Base-by-base conservation (phyloP, 2,888 invertebrate species). In the Scaptomyza parva region DNA sequence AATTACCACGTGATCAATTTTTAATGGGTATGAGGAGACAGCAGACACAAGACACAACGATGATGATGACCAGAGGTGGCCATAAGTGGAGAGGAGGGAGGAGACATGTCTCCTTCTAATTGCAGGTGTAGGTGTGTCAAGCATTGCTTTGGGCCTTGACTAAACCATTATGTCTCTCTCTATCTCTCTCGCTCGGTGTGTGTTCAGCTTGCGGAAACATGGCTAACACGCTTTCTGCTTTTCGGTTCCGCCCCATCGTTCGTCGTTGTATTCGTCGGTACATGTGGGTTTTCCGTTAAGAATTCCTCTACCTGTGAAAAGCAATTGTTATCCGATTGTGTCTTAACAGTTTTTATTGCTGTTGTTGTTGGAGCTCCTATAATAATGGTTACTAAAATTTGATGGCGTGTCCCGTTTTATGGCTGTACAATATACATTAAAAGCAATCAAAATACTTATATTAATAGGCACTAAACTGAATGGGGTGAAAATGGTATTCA, bases 271-370 rank as follows among this genome's bases (percentile, higher is more conserved):
- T 1, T n/a, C 8, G 8, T 3, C 30, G 77, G 77, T 61, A 73
- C 76, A 76, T 73, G 84, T 69, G 70, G 85, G 81, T 41, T 81
- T 81, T 86, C 81, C 69, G 70, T 51, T 22, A 76, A 72, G 70
- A 70, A 73, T 86, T 79, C 11, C 61, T 9, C 3, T 0, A 50
- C n/a, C n/a, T 37, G 17, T 37, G 37, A 53, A 77, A 43, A 65
- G 75, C 59, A 57, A 76, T 70, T 70, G 83, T 78, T 70, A 7
- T 24, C 24, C 6, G 47, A 5, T 5, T 8, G 45, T 11, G 50
- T 17, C 11, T 24, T 24, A 7, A 5, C 12, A 39, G 30, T 14
- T 39, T 24, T n/a, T n/a, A n/a, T n/a, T n/a, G n/a, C n/a, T n/a
- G n/a, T n/a, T n/a, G n/a, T n/a, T n/a, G n/a, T n/a, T n/a, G n/a